A percentile compares a stretch with the other conserved stretches of the same genome.
phyloP scores from a whole-genome alignment of 1,140 invertebrate species.

The Trypoxylus dichotomus region DNA sequence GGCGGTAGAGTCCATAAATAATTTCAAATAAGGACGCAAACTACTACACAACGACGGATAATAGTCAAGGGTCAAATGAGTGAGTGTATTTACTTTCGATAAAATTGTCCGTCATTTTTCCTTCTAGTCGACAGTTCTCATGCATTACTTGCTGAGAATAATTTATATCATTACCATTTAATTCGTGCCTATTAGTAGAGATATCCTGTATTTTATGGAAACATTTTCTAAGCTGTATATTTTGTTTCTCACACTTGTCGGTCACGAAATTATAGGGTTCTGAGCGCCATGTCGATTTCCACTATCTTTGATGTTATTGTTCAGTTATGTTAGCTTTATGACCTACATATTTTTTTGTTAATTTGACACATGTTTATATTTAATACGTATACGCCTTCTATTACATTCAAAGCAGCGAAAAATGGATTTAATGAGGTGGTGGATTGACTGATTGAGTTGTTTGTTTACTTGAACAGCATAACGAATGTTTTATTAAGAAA shows the following conservation, averaged over 20 bases:
- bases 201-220: constrained; percentile 7
- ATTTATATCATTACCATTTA: not conserved
- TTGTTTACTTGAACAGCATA: no score
- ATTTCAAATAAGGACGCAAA: constrained; percentile 8
- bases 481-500: no score
- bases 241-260: not conserved
- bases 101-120: not conserved
- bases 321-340: not conserved
- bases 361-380: not conserved
- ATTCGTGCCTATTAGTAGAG: constrained; percentile 6
- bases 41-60: not conserved
- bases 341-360: not conserved
- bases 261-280: not conserved
- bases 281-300: not conserved
- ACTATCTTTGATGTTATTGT: not conserved
- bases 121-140: not conserved
- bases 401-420: no score
- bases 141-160: not conserved
- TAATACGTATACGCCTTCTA: not conserved
- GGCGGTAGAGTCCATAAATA: not conserved
- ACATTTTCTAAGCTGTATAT: constrained; percentile 7
- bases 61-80: not conserved
- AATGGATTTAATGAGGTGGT: no score
- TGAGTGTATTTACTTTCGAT: not conserved
- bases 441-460: no score